phyloP scores from a whole-genome alignment of 2,888 invertebrate species.

The Xanthia togata region DNA sequence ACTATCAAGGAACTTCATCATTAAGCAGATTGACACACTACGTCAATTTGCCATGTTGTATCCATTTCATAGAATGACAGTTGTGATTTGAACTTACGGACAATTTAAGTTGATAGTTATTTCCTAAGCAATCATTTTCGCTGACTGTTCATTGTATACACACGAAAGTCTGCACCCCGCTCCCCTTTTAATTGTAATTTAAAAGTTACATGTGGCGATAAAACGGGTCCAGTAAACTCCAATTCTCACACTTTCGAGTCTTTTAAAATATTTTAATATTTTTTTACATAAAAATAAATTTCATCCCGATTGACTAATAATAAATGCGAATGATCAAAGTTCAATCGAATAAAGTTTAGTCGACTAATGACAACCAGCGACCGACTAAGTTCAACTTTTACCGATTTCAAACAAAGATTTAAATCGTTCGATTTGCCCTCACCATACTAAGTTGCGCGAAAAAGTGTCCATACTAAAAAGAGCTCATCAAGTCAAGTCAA shows the following conservation, averaged over 20 bases:
- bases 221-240: conserved; percentile 61
- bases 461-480: neutral
- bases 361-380: conserved; percentile 21
- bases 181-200: conserved; percentile 65
- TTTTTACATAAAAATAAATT: conserved; percentile 66
- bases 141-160: neutral
- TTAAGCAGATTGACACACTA: neutral
- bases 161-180: conserved; percentile 16
- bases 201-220: conserved; percentile 58
- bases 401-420: conserved; percentile 20
- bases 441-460: neutral
- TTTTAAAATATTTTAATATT: conserved; percentile 69
- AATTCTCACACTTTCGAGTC: conserved; percentile 76
- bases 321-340: conserved; percentile 37
- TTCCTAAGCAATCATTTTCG: no score
- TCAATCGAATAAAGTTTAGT: conserved; percentile 43
- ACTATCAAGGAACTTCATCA: neutral
- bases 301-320: conserved; percentile 55
- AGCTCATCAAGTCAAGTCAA: neutral
- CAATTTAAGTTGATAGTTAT: neutral
- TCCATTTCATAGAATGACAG: neutral
- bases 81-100: neutral
- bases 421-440: conserved; percentile 1
- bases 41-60: neutral
- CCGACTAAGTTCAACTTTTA: conserved; percentile 13